phyloP scores from a whole-genome alignment of 2,888 invertebrate species.

The Monochamus alternatus region DNA sequence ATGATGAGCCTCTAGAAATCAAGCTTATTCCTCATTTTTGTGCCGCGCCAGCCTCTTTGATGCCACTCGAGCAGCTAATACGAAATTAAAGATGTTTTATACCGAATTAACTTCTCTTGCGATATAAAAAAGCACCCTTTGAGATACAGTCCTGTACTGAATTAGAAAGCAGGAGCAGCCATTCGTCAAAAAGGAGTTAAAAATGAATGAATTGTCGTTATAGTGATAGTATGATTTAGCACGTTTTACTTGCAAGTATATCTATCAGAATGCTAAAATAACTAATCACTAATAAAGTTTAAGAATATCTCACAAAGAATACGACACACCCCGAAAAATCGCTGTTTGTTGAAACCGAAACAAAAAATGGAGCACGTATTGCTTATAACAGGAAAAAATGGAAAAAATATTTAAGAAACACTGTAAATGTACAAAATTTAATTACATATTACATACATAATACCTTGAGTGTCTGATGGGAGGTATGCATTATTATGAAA shows the following conservation, averaged over 20 bases:
- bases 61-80: background rate
- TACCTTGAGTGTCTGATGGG: background rate
- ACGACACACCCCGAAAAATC: too few species aligned
- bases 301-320: too few species aligned
- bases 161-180: background rate
- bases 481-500: background rate
- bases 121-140: conserved; percentile 1
- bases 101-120: background rate
- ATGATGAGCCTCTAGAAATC: background rate
- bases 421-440: too few species aligned
- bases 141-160: background rate
- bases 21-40: background rate
- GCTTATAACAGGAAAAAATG: too few species aligned
- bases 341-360: too few species aligned
- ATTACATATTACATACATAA: background rate
- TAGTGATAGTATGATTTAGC: too few species aligned
- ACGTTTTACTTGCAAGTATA: too few species aligned
- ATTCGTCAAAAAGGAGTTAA: background rate
- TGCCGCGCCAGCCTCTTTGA: background rate
- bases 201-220: too few species aligned
- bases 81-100: conserved; percentile 2
- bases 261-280: too few species aligned
- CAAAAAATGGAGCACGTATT: too few species aligned
- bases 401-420: too few species aligned
- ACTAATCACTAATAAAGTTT: too few species aligned